Evolutionary conservation across 1,140 invertebrate genomes (phyloP).

Genomic region (Homalodisca vitripennis): DNA sequence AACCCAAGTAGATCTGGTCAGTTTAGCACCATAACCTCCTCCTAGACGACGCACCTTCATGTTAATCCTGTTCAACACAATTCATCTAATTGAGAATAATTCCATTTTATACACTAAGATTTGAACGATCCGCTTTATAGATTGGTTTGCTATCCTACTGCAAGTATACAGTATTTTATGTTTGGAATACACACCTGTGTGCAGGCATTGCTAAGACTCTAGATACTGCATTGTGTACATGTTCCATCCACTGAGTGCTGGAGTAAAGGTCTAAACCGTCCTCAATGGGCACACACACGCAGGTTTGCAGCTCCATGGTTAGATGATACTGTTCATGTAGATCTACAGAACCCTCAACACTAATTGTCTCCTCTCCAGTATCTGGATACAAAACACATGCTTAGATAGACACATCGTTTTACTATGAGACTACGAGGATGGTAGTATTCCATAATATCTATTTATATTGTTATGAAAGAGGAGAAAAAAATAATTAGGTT

Average conservation of each 20-base stretch:
- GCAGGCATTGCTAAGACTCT: conserved; percentile 38
- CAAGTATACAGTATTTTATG: no score
- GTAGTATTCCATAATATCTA: no score
- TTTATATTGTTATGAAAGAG: background rate
- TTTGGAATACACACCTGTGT: conserved; percentile 40
- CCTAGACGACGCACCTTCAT: conserved; percentile 64
- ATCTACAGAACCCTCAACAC: conserved; percentile 53
- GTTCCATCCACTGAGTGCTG: conserved; percentile 49
- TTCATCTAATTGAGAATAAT: no score
- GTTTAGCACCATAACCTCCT: conserved; percentile 70
- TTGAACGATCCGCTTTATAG: no score
- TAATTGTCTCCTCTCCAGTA: background rate
- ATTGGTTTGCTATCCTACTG: no score
- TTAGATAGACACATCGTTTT: no score
- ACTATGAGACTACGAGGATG: no score
- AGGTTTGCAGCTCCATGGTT: conserved; percentile 66
- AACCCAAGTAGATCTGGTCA: conserved; percentile 54
- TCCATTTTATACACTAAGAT: no score
- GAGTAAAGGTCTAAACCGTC: conserved; percentile 65
- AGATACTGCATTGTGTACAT: conserved; percentile 36
- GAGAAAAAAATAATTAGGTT: background rate
- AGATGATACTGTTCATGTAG: conserved; percentile 60
- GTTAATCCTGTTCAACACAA: conserved; percentile 58
- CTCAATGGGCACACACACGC: conserved; percentile 61
- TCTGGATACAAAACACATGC: background rate